Percentiles rank a stretch among this genome's conserved stretches.
Conservation (phyloP, 2,797 vertebrate species). For the Danio choprae region DNA sequence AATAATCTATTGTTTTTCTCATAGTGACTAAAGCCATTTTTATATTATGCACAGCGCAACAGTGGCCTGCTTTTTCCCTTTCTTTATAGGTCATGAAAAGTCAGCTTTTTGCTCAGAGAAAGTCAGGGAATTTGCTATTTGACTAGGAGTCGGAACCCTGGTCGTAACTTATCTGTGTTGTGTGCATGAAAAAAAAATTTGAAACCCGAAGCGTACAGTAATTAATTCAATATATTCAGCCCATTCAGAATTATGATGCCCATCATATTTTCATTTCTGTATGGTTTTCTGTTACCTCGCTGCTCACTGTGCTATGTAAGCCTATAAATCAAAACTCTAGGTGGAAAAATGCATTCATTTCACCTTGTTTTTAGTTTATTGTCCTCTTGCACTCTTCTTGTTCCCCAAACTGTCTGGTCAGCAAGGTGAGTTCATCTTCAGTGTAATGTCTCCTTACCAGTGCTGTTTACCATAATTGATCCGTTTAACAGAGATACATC, state of each 20-base stretch:
- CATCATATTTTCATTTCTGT: not conserved
- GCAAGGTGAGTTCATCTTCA: conserved; percentile 29
- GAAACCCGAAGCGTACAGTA: too few relatives aligned
- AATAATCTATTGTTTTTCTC: too few relatives aligned
- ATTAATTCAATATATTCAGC: too few relatives aligned
- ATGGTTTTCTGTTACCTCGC: not conserved
- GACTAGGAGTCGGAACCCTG: too few relatives aligned
- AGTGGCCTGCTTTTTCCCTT: too few relatives aligned
- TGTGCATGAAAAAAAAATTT: not conserved
- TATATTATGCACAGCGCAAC: too few relatives aligned
- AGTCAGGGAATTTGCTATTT: too few relatives aligned
- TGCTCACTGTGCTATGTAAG: not conserved
- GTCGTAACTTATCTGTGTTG: not conserved
- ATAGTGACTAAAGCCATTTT: too few relatives aligned
- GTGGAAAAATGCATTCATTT: conserved; percentile 28
- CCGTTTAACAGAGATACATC: conserved; percentile 30
- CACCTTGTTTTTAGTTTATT: conserved; percentile 25
- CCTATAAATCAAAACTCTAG: conserved; percentile 29
- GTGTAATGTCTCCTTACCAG: not conserved
- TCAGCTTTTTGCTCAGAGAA: too few relatives aligned
- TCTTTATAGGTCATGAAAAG: too few relatives aligned
- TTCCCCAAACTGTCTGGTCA: conserved; percentile 13
- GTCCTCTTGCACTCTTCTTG: conserved; percentile 7
- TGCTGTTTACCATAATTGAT: conserved; percentile 45
- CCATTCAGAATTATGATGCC: too few relatives aligned